Percentiles rank a stretch among this genome's conserved stretches.
Conservation (phyloP, 2,113 vertebrate species). For the Circaetus gallicus region DNA sequence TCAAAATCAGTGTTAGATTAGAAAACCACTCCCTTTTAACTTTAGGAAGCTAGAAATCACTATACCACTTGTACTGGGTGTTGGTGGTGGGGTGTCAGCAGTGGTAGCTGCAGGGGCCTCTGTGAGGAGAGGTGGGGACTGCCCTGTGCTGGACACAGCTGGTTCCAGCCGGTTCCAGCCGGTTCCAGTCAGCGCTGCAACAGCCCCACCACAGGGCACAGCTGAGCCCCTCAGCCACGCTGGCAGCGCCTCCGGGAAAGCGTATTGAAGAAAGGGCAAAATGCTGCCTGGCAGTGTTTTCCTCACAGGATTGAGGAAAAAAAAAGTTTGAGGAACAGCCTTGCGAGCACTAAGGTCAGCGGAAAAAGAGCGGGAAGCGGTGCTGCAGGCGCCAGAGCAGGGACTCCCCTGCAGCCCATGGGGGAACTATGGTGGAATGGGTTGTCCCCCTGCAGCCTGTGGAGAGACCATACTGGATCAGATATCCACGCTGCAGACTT, state of each 20-base stretch:
- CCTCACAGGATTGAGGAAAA: background rate
- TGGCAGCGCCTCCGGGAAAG: background rate
- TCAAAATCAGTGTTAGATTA: background rate
- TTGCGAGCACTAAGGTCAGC: background rate
- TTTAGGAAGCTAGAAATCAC: background rate
- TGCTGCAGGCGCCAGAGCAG: background rate
- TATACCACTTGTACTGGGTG: accelerated
- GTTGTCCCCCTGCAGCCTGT: background rate
- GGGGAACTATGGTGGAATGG: background rate
- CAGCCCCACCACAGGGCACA: accelerated
- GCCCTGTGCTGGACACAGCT: accelerated
- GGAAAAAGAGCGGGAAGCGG: background rate
- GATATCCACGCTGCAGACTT: accelerated
- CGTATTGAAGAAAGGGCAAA: accelerated
- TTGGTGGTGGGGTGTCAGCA: accelerated
- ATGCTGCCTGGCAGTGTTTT: accelerated
- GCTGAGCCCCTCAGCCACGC: background rate
- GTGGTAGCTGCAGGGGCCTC: accelerated
- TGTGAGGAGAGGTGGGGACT: background rate
- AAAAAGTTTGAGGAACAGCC: background rate
- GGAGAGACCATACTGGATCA: accelerated
- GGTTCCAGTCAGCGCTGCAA: accelerated
- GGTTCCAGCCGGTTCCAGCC: no score
- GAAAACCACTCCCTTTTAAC: background rate
- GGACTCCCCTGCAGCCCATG: accelerated